A percentile compares a stretch with the other conserved stretches of the same genome.
These are phyloP conservation scores for Agriopis aurantiaria DNA, from an alignment of 2,888 invertebrate genomes.

Conservation along the genomic window DNA sequence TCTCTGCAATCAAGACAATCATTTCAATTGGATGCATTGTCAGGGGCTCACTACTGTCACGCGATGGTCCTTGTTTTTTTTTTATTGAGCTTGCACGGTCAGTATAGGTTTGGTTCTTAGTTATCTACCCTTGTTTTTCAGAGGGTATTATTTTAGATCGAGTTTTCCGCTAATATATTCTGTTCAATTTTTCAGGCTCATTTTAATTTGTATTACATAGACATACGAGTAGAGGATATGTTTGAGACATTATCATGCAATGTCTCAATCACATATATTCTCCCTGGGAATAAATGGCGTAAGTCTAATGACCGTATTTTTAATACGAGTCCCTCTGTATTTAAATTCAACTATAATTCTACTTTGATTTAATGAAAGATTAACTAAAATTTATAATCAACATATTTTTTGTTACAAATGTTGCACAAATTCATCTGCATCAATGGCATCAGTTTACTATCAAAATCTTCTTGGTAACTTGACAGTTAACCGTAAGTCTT, in stretches of 20 bases:
- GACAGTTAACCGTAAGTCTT: slow-evolving; percentile 7
- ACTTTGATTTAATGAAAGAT: too few relatives aligned
- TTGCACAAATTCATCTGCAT: not conserved
- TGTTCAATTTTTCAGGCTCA: not conserved
- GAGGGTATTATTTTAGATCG: not conserved
- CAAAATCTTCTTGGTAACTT: not conserved
- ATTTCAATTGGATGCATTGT: slow-evolving; percentile 64
- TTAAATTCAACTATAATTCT: too few relatives aligned
- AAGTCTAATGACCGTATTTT: too few relatives aligned
- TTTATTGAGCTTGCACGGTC: slow-evolving; percentile 13
- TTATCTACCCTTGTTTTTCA: not conserved
- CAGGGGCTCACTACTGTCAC: slow-evolving; percentile 76
- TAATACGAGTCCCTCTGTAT: too few relatives aligned
- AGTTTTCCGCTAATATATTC: not conserved
- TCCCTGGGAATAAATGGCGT: too few relatives aligned
- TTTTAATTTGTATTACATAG: not conserved
- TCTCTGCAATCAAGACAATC: slow-evolving; percentile 46
- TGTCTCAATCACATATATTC: too few relatives aligned
- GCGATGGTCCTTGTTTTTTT: slow-evolving; percentile 42
- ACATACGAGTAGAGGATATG: not conserved
- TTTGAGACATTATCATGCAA: too few relatives aligned
- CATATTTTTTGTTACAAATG: not conserved
- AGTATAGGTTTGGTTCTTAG: not conserved
- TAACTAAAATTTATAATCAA: too few relatives aligned
- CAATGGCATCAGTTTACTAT: not conserved